Conservation (phyloP, 1,140 invertebrate species). For the Cotesia vestalis region DNA sequence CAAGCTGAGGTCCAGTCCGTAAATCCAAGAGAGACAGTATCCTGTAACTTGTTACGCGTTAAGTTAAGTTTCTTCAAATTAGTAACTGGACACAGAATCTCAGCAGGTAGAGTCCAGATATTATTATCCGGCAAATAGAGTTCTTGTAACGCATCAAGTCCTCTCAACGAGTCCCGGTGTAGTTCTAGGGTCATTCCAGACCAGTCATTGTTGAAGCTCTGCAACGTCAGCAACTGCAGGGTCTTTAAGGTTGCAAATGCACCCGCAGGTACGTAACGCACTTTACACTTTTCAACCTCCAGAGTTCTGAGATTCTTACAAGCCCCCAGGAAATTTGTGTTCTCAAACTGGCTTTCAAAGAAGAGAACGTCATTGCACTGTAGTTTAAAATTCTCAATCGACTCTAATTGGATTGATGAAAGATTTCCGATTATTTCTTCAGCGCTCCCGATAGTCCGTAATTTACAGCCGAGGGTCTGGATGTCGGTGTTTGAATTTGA, state of each 20-base stretch:
- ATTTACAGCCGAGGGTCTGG: constrained; percentile 72
- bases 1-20: constrained; percentile 72
- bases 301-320: constrained; percentile 75
- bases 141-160: constrained; percentile 73
- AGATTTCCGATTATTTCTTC: constrained; percentile 75
- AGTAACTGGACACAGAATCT: constrained; percentile 78
- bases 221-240: constrained; percentile 64
- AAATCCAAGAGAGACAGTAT: constrained; percentile 77
- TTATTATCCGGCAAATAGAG: constrained; percentile 83
- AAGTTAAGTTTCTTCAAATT: constrained; percentile 77
- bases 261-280: constrained; percentile 75
- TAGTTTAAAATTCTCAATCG: constrained; percentile 73
- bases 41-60: constrained; percentile 80
- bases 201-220: constrained; percentile 81
- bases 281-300: constrained; percentile 81
- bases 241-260: constrained; percentile 72
- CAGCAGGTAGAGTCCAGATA: constrained; percentile 78
- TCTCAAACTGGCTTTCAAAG: constrained; percentile 77
- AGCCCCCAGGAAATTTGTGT: constrained; percentile 71
- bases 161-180: constrained; percentile 74
- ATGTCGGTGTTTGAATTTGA: constrained; percentile 47
- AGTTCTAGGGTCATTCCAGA: constrained; percentile 80
- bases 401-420: constrained; percentile 73
- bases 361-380: constrained; percentile 84
- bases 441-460: constrained; percentile 77